Conservation (phyloP, 2,797 vertebrate species). For the Gouania willdenowi region DNA sequence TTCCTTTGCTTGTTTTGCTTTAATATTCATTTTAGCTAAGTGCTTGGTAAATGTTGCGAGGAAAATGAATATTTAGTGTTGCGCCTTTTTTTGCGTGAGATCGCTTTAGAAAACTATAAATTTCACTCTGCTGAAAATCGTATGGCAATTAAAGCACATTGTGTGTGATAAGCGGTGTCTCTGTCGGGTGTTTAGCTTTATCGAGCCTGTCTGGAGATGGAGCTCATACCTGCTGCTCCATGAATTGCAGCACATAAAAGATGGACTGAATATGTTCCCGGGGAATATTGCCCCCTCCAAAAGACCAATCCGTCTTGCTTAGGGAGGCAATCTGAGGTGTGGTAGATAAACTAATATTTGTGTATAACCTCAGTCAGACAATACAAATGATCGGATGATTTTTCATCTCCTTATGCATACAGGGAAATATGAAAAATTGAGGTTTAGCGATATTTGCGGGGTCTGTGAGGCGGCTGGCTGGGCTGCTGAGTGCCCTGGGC, state of each 20-base stretch:
- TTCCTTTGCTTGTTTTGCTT: slow-evolving; percentile 71
- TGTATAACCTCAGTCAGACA: slow-evolving; percentile 98
- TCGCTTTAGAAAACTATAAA: slow-evolving; percentile 63
- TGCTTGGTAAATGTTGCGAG: slow-evolving; percentile 66
- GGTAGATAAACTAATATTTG: slow-evolving; percentile 99
- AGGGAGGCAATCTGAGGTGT: slow-evolving; percentile 92
- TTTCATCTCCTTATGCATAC: slow-evolving; percentile 99
- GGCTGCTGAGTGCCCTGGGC: slow-evolving; percentile 93
- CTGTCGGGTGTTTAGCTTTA: slow-evolving; percentile 60
- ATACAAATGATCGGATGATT: slow-evolving; percentile 97
- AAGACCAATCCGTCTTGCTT: slow-evolving; percentile 95
- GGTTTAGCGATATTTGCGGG: slow-evolving; percentile 93
- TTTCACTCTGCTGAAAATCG: slow-evolving; percentile 59
- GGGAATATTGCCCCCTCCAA: slow-evolving; percentile 96
- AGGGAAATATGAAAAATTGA: slow-evolving; percentile 98
- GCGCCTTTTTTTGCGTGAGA: slow-evolving; percentile 50
- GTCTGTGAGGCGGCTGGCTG: slow-evolving; percentile 87
- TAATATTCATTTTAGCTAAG: slow-evolving; percentile 74
- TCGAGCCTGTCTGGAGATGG: slow-evolving; percentile 68
- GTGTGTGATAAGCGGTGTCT: slow-evolving; percentile 58
- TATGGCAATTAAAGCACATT: slow-evolving; percentile 72
- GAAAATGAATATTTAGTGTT: slow-evolving; percentile 67
- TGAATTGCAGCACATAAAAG: slow-evolving; percentile 87
- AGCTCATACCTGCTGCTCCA: slow-evolving; percentile 76
- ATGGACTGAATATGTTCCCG: slow-evolving; percentile 89